These are phyloP conservation scores for Clarias magur DNA, from an alignment of 2,113 vertebrate genomes.

Conservation along the genomic window DNA sequence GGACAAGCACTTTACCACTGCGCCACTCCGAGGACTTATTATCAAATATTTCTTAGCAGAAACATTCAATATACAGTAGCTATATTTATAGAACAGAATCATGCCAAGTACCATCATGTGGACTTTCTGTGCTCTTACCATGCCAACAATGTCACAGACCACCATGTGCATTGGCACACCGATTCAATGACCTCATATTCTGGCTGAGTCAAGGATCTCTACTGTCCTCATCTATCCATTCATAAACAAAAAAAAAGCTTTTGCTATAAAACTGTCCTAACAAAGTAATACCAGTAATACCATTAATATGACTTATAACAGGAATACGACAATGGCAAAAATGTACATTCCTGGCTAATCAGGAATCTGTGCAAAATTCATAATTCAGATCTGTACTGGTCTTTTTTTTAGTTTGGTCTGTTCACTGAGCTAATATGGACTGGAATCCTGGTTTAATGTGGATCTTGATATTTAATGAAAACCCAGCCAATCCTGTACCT, in stretches of 20 bases:
- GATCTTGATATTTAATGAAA: background rate
- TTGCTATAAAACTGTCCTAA: background rate
- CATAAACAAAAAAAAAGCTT: background rate
- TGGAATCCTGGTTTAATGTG: conserved; percentile 9
- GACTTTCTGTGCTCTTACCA: conserved; percentile 17
- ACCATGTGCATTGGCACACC: conserved; percentile 4
- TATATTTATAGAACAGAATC: background rate
- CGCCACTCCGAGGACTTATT: background rate
- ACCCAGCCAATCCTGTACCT: background rate
- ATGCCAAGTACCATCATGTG: background rate
- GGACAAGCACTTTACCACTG: too few relatives aligned
- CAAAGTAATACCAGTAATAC: background rate
- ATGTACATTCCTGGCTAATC: background rate
- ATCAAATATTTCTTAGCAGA: background rate
- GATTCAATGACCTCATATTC: background rate
- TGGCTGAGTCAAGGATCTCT: background rate
- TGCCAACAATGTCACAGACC: background rate
- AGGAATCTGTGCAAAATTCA: background rate
- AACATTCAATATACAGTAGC: background rate
- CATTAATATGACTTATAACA: background rate
- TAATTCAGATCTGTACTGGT: background rate
- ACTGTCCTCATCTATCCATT: background rate
- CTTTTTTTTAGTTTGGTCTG: background rate
- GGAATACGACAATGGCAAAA: background rate
- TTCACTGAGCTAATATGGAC: conserved; percentile 32